Conservation (phyloP, 2,888 invertebrate species). For the Drosophila lutescens region DNA sequence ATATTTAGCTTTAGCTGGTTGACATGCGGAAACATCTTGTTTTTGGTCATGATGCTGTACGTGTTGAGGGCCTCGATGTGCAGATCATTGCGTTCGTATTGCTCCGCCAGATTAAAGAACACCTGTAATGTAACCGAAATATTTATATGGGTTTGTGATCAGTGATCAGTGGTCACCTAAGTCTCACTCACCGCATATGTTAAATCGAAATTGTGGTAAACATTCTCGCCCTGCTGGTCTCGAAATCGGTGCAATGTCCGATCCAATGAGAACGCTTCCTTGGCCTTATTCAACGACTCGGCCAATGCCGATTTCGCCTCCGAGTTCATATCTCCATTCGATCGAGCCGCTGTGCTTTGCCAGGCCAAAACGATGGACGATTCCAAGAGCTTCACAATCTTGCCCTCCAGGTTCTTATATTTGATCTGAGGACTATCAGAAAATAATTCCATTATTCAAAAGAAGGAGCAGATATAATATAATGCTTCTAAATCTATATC, state of each 20-base stretch:
- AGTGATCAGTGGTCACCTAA: fast-evolving
- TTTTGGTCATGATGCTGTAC: conserved; percentile 96
- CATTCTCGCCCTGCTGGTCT: conserved; percentile 95
- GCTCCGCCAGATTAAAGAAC: conserved; percentile 97
- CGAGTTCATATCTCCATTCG: conserved; percentile 32
- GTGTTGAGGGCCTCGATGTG: conserved; percentile 98
- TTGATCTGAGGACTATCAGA: conserved; percentile 90
- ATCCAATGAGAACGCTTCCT: conserved; percentile 97
- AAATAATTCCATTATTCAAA: too few species aligned
- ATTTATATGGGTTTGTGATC: background rate
- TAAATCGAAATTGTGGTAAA: conserved; percentile 96
- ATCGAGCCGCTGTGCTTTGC: conserved; percentile 26
- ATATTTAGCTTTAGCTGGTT: conserved; percentile 98
- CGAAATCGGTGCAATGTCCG: conserved; percentile 94
- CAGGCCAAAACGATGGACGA: conserved; percentile 89
- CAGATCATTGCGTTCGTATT: conserved; percentile 97
- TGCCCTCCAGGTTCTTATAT: conserved; percentile 93
- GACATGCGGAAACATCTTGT: conserved; percentile 96
- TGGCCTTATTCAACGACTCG: conserved; percentile 93
- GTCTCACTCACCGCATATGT: conserved; percentile 92
- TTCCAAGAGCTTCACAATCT: conserved; percentile 95
- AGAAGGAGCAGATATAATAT: too few species aligned
- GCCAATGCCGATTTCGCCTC: conserved; percentile 75
- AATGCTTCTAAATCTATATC: too few species aligned
- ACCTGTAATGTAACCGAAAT: conserved; percentile 87